Base-by-base conservation (phyloP, 2,888 invertebrate genomes). In the Andrena flavipes region DNA sequence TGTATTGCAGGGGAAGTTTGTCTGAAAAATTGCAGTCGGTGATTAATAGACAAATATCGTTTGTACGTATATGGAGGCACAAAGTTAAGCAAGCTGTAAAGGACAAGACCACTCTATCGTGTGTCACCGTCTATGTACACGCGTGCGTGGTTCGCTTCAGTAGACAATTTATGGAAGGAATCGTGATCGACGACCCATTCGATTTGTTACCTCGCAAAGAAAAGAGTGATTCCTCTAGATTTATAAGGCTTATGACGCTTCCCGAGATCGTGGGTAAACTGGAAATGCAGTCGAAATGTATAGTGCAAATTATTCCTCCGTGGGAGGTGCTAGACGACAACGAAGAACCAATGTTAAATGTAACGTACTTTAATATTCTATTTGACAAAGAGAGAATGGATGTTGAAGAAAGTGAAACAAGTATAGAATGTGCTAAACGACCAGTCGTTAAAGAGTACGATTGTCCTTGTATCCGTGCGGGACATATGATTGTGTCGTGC, bases 61-160 rank as follows among this genome's bases (percentile, higher is more conserved):
- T 72, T 42, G 76, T 91, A n/a, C 91, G 92, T 4, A 83, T 93
- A 67, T 93, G 93, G 93, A 90, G 83, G 29, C 88, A 93, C 76
- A 90, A 89, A 72, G 78, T 90, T 67, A 87, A 83, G 6, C 90
- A 90, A 33, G 59, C 70, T 0, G 65, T 78, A 0, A 80, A 87
- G 63, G 82, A 86, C 35, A 67, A 69, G 13, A 49, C 70, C 0
- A 63, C 81, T 16, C 51, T 72, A 5, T 88, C 86, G 0, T 91
- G 79, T 49, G 87, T 92, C 1, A 75, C 81, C 2, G 56, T 93
- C 35, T 70, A 69, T n/a, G 87, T 92, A 30, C 62, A 33, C 3
- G 67, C 82, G 6, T 86, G 82, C 5, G 84, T 74, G 20, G 80
- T 42, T 3, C 80, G 78, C 3, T 91, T 88, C 42, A 79, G 78